Evolutionary conservation across 2,113 vertebrate species (phyloP), one percentile per base, ranked within the genome.

Genomic region (Tachycineta bicolor): DNA sequence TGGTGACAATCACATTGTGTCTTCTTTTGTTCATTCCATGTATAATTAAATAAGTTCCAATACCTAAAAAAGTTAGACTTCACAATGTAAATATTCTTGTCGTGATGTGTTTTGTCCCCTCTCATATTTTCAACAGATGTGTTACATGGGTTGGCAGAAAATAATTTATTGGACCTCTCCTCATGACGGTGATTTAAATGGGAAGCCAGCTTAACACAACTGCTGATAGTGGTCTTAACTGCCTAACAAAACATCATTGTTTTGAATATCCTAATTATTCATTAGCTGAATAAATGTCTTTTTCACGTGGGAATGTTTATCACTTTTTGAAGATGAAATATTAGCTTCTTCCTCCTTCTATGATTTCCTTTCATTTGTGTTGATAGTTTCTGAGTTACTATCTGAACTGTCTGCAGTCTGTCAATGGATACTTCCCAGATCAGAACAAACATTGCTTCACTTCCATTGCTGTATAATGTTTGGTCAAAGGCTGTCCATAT

Each of bases 261-360:
- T 96, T 94, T 93, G 70, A 95, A 90, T 91, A 94, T 47, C 62
- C 81, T 83, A 85, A 94, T 96, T 96, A 94, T 89, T 96, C 91
- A 79, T 91, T 93, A 90, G 33, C 33, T 82, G 77, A 95, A 94
- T 89, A 78, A 94, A 87, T 71, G 73, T 89, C 91, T 89, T 89
- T 94, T 97, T 82, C 80, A 95, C 31, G 0, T 97, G 91, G 93
- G 91, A 96, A 97, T 95, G 94, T 97, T 97, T 95, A 96, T 92
- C 65, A 75, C 37, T 69, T 96, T 93, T 56, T 90, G 91, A 96
- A 92, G 77, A 92, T 94, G 91, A 96, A 94, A 94, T 95, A 96
- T 94, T 95, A 91, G 7, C 83, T 89, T 78, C 91, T 97, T 94
- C 95, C 83, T 94, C 44, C 69, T 91, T 75, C 73, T 69, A 46